phyloP scores from a whole-genome alignment of 1,140 invertebrate genomes.

The Marisa cornuarietis region DNA sequence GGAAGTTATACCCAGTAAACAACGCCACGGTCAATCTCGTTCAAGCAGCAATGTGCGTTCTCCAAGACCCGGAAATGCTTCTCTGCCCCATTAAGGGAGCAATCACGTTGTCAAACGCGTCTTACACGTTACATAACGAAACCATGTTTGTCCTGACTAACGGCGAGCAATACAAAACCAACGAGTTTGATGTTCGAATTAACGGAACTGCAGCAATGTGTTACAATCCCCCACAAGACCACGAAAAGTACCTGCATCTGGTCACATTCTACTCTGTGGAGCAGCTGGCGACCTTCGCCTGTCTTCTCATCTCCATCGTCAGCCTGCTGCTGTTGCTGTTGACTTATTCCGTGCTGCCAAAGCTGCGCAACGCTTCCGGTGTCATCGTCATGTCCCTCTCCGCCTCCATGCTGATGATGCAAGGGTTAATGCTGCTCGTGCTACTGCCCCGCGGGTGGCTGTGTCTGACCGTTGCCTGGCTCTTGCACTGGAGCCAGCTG shows the following conservation, averaged over 20 bases:
- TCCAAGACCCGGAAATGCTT: too few species aligned
- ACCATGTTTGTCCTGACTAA: not conserved
- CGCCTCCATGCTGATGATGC: conserved; percentile 61
- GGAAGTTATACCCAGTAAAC: too few species aligned
- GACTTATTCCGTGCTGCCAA: conserved; percentile 62
- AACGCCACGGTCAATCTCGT: too few species aligned
- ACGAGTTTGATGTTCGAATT: not conserved
- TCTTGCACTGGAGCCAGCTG: conserved; percentile 68
- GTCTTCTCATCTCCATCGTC: conserved; percentile 1
- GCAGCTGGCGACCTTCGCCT: not conserved
- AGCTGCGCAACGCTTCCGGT: conserved; percentile 67
- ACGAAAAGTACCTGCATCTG: not conserved
- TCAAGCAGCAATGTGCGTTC: too few species aligned
- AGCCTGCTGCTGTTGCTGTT: conserved; percentile 45
- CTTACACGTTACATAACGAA: not conserved
- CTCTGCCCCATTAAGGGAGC: too few species aligned
- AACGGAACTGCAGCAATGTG: not conserved
- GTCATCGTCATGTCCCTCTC: conserved; percentile 67
- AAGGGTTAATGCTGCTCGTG: conserved; percentile 58
- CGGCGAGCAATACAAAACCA: not conserved
- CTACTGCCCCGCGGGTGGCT: conserved; percentile 24
- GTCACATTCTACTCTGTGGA: not conserved
- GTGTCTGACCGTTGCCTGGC: conserved; percentile 57
- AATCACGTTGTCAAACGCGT: too few species aligned
- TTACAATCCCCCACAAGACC: not conserved